These are phyloP conservation scores for Hippasteria phrygiana DNA, from an alignment of 53 echinoderm and acorn worm genomes.

Conservation along the genomic window DNA sequence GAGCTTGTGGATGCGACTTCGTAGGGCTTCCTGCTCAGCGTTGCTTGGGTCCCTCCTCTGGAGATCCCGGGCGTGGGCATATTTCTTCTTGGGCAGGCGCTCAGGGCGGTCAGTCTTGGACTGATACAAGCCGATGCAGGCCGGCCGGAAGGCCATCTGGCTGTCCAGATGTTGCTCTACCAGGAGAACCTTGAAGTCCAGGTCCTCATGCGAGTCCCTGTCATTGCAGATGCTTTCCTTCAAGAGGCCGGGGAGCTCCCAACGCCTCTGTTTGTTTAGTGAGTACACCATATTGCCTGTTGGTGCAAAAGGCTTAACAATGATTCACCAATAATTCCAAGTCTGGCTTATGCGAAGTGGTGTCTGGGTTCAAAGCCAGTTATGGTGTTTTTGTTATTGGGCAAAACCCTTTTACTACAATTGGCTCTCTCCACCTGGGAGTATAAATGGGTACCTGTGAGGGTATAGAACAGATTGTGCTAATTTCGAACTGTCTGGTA, in stretches of 20 bases:
- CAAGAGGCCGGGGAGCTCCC: conserved; percentile 77
- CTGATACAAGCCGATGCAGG: conserved; percentile 69
- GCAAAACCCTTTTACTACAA: too few relatives aligned
- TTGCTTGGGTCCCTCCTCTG: neutral
- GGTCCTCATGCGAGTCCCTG: conserved; percentile 52
- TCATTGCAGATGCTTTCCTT: conserved; percentile 71
- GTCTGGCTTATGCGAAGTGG: too few relatives aligned
- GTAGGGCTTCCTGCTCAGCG: conserved; percentile 21
- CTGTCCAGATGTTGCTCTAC: conserved; percentile 68
- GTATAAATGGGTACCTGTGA: too few relatives aligned
- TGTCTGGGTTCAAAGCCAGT: too few relatives aligned
- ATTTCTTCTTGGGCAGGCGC: conserved; percentile 55
- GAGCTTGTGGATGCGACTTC: conserved; percentile 26
- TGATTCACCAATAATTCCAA: neutral
- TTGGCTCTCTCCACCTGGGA: too few relatives aligned
- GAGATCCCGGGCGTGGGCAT: conserved; percentile 57
- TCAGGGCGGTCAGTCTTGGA: conserved; percentile 46
- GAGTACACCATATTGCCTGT: conserved; percentile 57
- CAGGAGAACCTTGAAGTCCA: conserved; percentile 71
- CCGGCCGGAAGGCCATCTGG: conserved; percentile 1
- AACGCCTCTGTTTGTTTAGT: conserved; percentile 79
- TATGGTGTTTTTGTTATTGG: too few relatives aligned
- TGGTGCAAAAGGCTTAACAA: neutral
- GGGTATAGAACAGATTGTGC: too few relatives aligned
- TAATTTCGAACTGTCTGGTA: too few relatives aligned